Percentiles rank a stretch among this genome's conserved stretches.
Conservation (phyloP, 2,113 vertebrate species). For the Turnix velox region DNA sequence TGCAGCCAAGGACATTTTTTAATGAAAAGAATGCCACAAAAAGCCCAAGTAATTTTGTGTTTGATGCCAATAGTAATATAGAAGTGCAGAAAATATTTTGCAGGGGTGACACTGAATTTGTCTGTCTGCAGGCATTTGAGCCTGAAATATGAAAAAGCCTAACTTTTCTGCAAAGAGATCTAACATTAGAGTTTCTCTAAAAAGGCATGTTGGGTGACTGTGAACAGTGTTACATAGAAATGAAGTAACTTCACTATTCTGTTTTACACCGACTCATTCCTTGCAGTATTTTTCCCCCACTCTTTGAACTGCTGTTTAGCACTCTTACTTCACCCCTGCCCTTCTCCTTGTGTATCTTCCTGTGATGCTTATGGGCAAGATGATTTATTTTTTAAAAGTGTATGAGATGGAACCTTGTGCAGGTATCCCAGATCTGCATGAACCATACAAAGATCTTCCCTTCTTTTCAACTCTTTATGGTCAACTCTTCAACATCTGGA, state of each 20-base stretch:
- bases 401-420: not conserved
- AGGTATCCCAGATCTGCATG: not conserved
- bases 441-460: not conserved
- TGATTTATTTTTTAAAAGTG: not conserved
- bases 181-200: not conserved
- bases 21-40: constrained; percentile 14
- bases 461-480: not conserved
- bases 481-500: not conserved
- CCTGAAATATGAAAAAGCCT: not conserved
- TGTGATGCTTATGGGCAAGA: not conserved
- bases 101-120: not conserved
- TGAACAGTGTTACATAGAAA: not conserved
- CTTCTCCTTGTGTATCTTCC: not conserved
- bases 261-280: not conserved
- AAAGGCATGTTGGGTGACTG: not conserved
- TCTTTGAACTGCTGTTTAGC: not conserved
- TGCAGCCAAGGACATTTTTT: constrained; percentile 26
- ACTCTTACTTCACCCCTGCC: not conserved
- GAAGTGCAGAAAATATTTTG: constrained; percentile 30
- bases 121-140: not conserved
- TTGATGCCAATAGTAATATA: constrained; percentile 11
- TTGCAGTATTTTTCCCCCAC: not conserved
- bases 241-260: not conserved
- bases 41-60: constrained; percentile 3
- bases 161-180: not conserved